Evolutionary conservation across 2,797 vertebrate genomes (phyloP).

Genomic region (Platalea minor): DNA sequence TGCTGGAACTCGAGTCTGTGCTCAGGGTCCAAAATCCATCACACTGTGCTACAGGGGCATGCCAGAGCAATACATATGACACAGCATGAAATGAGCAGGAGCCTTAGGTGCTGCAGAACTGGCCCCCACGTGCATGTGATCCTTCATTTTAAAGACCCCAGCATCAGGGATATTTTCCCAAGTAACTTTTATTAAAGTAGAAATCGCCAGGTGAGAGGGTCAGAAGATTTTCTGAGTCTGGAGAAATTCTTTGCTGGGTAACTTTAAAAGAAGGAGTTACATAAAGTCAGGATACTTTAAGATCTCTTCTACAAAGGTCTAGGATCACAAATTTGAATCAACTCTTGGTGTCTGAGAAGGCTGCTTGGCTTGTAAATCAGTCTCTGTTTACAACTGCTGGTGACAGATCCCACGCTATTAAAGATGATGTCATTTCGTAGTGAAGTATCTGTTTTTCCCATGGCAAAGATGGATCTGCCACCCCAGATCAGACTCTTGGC

Average conservation of each 20-base stretch:
- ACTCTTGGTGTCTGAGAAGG: background rate
- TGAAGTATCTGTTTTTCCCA: constrained; percentile 39
- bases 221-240: background rate
- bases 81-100: background rate
- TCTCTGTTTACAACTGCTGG: constrained; percentile 7
- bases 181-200: background rate
- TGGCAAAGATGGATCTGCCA: constrained; percentile 40
- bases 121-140: background rate
- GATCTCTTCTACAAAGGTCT: background rate
- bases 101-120: background rate
- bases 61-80: background rate
- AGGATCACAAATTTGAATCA: background rate
- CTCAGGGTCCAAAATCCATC: background rate
- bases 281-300: background rate
- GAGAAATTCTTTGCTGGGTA: background rate
- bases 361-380: constrained; percentile 40
- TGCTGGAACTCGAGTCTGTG: background rate
- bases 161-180: background rate
- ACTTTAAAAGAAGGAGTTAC: background rate
- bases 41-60: background rate
- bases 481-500: constrained; percentile 7
- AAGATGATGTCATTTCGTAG: constrained; percentile 37
- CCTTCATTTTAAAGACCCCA: background rate
- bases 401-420: constrained; percentile 48
- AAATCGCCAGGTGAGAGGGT: background rate